Evolutionary conservation across 1,140 invertebrate genomes (phyloP), one percentile per base, ranked within the genome.

Genomic region (Saccostrea cuccullata): DNA sequence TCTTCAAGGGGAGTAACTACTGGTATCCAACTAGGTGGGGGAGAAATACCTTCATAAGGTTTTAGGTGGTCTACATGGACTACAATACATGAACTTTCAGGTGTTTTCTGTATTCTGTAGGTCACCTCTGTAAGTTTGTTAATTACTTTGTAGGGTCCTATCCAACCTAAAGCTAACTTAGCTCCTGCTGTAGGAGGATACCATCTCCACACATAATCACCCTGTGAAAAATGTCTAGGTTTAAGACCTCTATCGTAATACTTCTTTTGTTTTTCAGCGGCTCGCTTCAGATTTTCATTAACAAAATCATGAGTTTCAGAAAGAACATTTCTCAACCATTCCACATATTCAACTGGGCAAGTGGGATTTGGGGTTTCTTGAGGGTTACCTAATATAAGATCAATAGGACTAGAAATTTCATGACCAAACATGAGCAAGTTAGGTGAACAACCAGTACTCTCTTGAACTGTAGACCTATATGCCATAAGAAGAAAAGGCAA

Each of bases 151-250:
- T 87, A 90, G 0, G 90, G 90, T 30, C 89, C 89, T 67, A 47
- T 86, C 89, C 89, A 91, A 1, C 87, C 60, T 20, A 88, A 56
- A 26, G 83, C 85, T 87, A 89, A 64, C 67, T 91, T 88, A 26
- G n/a, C 17, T 55, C 77, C 60, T 40, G 88, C 88, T 15, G 26
- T 58, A n/a, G 90, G 90, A 36, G 87, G 89, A 85, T 91, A 91
- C 85, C 87, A 91, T 55, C 90, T 82, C 89, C 90, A 91, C 2
- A 89, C 87, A 67, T 55, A 91, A 15, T 23, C 20, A 9, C 87
- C 89, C 17, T 23, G 55, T 36, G 82, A 20, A 88, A 87, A 56
- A 55, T 40, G 9, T 15, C 60, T 55, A 3, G 83, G 64, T 55
- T 82, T 87, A 4, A 60, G 2, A 9, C 86, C 83, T 6, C 87